A percentile compares a stretch with the other conserved stretches of the same genome.
phyloP scores from a whole-genome alignment of 2,888 invertebrate species.

The Pandemis heparana region DNA sequence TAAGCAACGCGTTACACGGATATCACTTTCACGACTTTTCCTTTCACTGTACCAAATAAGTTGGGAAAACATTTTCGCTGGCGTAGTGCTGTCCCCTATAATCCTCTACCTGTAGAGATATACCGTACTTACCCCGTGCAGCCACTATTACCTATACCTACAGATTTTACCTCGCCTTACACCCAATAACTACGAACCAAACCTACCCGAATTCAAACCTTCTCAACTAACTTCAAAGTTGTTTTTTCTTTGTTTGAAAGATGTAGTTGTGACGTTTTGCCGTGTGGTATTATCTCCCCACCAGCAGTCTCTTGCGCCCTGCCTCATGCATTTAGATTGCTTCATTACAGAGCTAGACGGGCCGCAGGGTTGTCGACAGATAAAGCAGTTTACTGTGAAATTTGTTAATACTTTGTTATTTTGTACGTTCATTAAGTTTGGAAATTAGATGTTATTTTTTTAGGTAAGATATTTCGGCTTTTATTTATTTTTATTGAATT shows the following conservation, averaged over 20 bases:
- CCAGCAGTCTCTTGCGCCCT: conserved; percentile 82
- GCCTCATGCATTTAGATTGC: conserved; percentile 87
- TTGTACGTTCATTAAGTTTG: conserved; percentile 33
- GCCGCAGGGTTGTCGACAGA: conserved; percentile 75
- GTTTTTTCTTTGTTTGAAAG: conserved; percentile 46
- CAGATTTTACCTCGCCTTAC: conserved; percentile 46
- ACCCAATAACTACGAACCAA: conserved; percentile 43
- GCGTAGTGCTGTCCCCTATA: conserved; percentile 76
- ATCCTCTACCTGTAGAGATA: conserved; percentile 84
- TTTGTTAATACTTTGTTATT: conserved; percentile 39
- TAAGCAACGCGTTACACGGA: conserved; percentile 48
- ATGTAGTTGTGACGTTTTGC: conserved; percentile 56
- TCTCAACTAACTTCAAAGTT: conserved; percentile 25
- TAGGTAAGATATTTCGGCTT: conserved; percentile 16
- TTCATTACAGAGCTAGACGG: conserved; percentile 85
- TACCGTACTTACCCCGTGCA: conserved; percentile 81
- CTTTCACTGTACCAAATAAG: conserved; percentile 80
- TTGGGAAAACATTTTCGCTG: conserved; percentile 83
- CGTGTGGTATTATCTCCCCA: conserved; percentile 67
- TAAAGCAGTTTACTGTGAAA: conserved; percentile 41
- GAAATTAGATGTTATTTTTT: conserved; percentile 31
- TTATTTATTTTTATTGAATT: not conserved
- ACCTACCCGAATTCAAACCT: conserved; percentile 44
- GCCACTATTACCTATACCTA: conserved; percentile 84
- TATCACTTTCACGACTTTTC: conserved; percentile 82